Evolutionary conservation across 2,888 invertebrate genomes (phyloP).

Genomic region (Thecocarcelia acutangulata): DNA sequence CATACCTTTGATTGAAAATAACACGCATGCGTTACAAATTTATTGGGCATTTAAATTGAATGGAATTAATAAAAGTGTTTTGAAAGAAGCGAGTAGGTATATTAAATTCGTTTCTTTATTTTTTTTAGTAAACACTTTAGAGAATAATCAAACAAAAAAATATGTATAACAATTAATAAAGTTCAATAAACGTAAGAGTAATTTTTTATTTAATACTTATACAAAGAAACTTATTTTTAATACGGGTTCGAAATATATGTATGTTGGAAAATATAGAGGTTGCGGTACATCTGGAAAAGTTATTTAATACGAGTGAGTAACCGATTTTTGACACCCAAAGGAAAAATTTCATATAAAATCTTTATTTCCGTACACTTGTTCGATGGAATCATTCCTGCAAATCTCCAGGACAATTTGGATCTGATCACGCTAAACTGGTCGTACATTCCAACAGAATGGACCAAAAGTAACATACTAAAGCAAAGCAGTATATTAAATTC

Average conservation of each 20-base stretch:
- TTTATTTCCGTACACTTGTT: too few species aligned
- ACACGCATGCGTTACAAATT: conserved; percentile 64
- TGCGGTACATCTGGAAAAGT: too few species aligned
- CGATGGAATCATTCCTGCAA: too few species aligned
- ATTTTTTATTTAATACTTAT: background rate
- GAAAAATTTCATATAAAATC: too few species aligned
- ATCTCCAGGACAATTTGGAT: too few species aligned
- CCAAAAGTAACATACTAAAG: too few species aligned
- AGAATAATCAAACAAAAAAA: conserved; percentile 10
- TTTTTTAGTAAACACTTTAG: background rate
- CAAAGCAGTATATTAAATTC: too few species aligned
- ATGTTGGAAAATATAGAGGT: too few species aligned
- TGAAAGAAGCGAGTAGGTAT: conserved; percentile 10
- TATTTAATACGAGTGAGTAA: too few species aligned
- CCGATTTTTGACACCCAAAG: too few species aligned
- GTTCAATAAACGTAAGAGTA: conserved; percentile 52
- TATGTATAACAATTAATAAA: conserved; percentile 55
- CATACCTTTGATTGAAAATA: conserved; percentile 63
- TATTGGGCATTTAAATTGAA: conserved; percentile 23
- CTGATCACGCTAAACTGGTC: too few species aligned
- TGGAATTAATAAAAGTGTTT: conserved; percentile 9
- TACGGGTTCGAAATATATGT: conserved; percentile 29
- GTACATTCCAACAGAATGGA: too few species aligned
- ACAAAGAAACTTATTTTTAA: conserved; percentile 3
- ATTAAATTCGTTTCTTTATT: conserved; percentile 53